Evolutionary conservation across 2,888 invertebrate species (phyloP).

Genomic region (Synergus laeviventris): DNA sequence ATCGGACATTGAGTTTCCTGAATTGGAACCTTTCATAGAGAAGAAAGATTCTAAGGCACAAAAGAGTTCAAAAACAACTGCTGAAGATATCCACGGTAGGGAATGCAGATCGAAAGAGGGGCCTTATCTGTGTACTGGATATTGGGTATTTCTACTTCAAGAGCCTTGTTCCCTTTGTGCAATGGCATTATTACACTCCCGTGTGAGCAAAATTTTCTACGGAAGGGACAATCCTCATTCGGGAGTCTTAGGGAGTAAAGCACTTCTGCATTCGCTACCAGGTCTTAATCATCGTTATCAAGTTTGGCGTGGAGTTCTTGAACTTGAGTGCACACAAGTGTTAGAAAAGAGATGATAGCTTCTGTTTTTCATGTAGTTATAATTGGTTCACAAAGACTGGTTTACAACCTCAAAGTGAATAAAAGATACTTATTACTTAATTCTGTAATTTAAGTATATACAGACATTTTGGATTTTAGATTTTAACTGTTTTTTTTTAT

Average conservation of each 20-base stretch:
- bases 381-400: neutral
- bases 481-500: neutral
- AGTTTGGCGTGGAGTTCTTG: constrained; percentile 84
- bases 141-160: constrained; percentile 86
- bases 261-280: constrained; percentile 86
- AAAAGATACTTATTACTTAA: neutral
- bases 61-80: neutral
- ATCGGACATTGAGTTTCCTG: constrained; percentile 55
- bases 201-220: constrained; percentile 90
- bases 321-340: constrained; percentile 69
- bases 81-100: constrained; percentile 37
- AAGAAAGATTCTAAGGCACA: constrained; percentile 50
- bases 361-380: neutral
- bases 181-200: constrained; percentile 96
- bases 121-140: constrained; percentile 92
- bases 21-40: constrained; percentile 30
- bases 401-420: neutral
- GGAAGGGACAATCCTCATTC: constrained; percentile 76
- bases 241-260: constrained; percentile 85
- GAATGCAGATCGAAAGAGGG: constrained; percentile 75
- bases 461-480: neutral
- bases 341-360: constrained; percentile 9
- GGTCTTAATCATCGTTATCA: constrained; percentile 95
- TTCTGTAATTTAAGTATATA: neutral
- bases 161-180: constrained; percentile 97